Evolutionary conservation across 2,797 vertebrate genomes (phyloP).

Genomic region (Platalea minor): DNA sequence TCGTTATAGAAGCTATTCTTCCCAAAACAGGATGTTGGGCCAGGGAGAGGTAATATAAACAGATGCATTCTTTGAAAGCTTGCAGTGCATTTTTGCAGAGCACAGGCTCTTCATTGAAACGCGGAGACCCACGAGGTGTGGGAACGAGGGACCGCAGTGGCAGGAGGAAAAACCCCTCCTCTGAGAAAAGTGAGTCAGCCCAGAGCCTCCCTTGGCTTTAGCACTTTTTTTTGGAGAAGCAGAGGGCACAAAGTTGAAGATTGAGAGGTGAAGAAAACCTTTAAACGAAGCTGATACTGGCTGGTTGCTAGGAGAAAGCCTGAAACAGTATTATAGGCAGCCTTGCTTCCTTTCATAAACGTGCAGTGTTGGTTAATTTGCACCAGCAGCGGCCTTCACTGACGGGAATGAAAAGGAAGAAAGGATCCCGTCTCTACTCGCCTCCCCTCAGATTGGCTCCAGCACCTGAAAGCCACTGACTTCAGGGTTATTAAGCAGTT

Average conservation of each 20-base stretch:
- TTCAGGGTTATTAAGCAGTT: background rate
- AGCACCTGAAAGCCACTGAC: background rate
- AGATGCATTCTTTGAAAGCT: constrained; percentile 28
- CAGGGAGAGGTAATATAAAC: constrained; percentile 42
- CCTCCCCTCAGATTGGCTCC: background rate
- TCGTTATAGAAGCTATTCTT: background rate
- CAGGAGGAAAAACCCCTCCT: background rate
- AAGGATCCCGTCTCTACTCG: background rate
- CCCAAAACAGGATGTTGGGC: constrained; percentile 36
- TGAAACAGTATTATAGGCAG: background rate
- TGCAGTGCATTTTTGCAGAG: background rate
- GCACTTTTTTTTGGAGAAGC: background rate
- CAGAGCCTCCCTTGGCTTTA: background rate
- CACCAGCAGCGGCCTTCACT: background rate
- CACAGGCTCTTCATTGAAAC: background rate
- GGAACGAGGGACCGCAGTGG: background rate
- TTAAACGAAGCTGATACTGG: background rate
- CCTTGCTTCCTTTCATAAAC: background rate
- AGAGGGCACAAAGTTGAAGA: background rate
- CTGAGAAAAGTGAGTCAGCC: background rate
- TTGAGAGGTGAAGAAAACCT: background rate
- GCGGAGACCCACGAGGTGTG: background rate
- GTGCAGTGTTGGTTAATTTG: background rate
- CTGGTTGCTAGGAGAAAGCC: background rate
- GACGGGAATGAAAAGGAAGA: background rate